Conservation (phyloP, 2,113 vertebrate species). For the Bufo bufo region DNA sequence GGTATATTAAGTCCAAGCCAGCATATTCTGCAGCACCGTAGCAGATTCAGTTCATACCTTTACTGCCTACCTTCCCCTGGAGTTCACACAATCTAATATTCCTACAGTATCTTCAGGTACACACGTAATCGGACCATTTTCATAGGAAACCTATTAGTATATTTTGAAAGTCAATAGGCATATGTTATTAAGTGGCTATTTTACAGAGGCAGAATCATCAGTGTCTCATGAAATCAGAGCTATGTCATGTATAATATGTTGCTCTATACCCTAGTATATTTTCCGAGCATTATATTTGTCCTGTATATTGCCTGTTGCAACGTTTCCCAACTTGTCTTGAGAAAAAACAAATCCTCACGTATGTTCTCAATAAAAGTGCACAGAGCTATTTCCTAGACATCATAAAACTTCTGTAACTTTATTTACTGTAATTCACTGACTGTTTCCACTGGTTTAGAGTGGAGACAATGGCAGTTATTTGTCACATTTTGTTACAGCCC, state of each 20-base stretch:
- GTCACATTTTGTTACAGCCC: slow-evolving; percentile 70
- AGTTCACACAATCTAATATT: too few species aligned
- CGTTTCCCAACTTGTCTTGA: slow-evolving; percentile 26
- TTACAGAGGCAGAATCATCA: not conserved
- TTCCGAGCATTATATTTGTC: not conserved
- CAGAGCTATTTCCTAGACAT: slow-evolving; percentile 60
- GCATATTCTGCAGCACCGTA: too few species aligned
- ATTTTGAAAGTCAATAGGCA: too few species aligned
- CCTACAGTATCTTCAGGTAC: too few species aligned
- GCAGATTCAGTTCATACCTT: too few species aligned
- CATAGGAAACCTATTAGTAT: too few species aligned
- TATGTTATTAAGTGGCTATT: too few species aligned
- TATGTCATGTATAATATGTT: not conserved
- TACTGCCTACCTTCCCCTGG: too few species aligned
- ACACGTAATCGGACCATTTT: too few species aligned
- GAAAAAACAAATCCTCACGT: slow-evolving; percentile 12
- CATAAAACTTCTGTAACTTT: slow-evolving; percentile 67
- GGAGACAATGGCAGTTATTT: slow-evolving; percentile 69
- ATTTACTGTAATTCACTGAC: slow-evolving; percentile 67
- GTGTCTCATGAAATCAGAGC: not conserved
- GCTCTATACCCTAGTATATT: not conserved
- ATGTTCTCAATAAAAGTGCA: slow-evolving; percentile 63
- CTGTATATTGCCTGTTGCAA: not conserved
- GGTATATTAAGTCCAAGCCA: too few species aligned
- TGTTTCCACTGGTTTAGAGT: slow-evolving; percentile 69